These are phyloP conservation scores for Sphaeridia pumilis DNA, from an alignment of 2,888 invertebrate genomes.

Conservation along the genomic window DNA sequence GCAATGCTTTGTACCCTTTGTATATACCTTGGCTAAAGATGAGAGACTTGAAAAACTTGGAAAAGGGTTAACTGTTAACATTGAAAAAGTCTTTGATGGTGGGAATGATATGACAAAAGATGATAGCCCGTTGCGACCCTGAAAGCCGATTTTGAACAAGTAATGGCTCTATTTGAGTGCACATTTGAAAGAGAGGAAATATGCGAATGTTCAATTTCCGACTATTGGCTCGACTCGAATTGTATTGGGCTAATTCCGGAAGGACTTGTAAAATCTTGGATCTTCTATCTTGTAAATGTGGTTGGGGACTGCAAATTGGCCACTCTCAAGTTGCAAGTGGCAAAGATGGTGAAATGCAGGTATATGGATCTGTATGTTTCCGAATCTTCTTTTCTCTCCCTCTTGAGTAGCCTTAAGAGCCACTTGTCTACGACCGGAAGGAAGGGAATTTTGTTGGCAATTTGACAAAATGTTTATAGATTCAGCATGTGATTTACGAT, in stretches of 20 bases:
- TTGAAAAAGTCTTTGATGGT: neutral
- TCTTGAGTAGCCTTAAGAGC: too few species aligned
- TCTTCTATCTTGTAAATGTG: neutral
- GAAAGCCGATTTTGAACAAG: neutral
- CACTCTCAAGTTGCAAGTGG: too few species aligned
- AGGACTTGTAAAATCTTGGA: neutral
- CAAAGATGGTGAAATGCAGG: too few species aligned
- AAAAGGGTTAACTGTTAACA: too few species aligned
- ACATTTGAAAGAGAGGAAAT: neutral
- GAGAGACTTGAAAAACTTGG: too few species aligned
- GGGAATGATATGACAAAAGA: neutral
- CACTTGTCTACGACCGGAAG: too few species aligned
- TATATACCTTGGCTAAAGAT: too few species aligned
- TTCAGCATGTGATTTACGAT: neutral
- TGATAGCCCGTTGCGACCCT: neutral
- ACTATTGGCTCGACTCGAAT: constrained; percentile 1
- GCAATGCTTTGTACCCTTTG: too few species aligned
- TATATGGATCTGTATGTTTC: too few species aligned
- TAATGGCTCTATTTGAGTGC: neutral
- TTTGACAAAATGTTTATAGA: neutral
- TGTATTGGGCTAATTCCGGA: neutral
- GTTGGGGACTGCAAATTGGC: too few species aligned
- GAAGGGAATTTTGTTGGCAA: too few species aligned
- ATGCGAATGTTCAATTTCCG: constrained; percentile 3
- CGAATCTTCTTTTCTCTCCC: too few species aligned